Evolutionary conservation across 2,113 vertebrate species (phyloP).

Genomic region (Myrmecobius fasciatus): DNA sequence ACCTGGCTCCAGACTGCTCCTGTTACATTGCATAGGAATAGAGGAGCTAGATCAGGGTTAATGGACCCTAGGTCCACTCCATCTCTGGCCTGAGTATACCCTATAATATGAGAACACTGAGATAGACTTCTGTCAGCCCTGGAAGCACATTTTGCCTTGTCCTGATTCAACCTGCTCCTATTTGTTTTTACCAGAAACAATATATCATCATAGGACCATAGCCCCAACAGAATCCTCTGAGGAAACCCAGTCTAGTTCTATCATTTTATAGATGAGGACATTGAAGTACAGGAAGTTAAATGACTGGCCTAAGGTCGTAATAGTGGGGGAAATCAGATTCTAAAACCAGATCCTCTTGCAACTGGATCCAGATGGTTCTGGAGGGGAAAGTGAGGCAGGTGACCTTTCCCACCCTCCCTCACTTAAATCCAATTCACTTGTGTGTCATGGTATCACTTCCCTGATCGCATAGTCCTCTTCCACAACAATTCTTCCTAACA

Average conservation of each 20-base stretch:
- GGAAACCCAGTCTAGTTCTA: neutral
- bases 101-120: neutral
- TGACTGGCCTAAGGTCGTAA: neutral
- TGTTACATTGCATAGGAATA: neutral
- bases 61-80: neutral
- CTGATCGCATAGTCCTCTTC: no score
- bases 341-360: neutral
- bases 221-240: neutral
- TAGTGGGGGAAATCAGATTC: neutral
- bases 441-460: no score
- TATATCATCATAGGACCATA: neutral
- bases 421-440: no score
- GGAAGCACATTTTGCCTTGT: neutral
- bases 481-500: neutral
- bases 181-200: neutral
- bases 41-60: neutral
- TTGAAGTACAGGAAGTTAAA: neutral
- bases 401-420: no score
- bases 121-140: neutral
- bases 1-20: neutral
- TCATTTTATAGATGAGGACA: neutral
- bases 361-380: neutral
- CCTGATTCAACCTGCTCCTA: neutral
- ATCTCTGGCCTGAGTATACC: neutral
- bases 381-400: no score